Base-by-base conservation (phyloP, 2,113 vertebrate genomes). In the Corapipo altera region DNA sequence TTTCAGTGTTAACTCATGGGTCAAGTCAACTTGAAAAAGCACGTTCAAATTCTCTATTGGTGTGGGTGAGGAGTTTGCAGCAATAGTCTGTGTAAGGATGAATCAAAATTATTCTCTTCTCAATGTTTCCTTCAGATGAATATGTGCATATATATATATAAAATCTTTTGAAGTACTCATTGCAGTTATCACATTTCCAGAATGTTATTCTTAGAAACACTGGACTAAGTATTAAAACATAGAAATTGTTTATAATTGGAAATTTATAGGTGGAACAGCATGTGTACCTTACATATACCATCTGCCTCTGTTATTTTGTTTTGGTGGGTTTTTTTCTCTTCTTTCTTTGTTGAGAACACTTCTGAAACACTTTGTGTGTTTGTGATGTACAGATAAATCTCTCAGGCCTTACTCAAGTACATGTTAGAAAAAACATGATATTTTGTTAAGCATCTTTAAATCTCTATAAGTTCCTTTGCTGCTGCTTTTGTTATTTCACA, bases 201-300 rank as follows among this genome's bases (percentile, higher is more conserved):
- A 92, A 89, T 91, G 79, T 70, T 22, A 71, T 73, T 92, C 55
- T 86, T 54, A 41, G 57, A 91, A 92, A 70, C 3, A 3, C 70
- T 73, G 46, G 18, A 15, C 64, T 92, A 49, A 82, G 74, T 23
- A 32, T 51, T 51, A 82, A 84, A 93, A 59, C 48, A 77, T 18
- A 37, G 33, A 17, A 71, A 67, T 95, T 89, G 33, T 65, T 89
- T 95, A 85, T 82, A 91, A 85, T 52, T 88, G 75, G 94, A 88
- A 93, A 73, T 1, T 1, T 55, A 59, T n/a, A 85, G 81, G 90
- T 3, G 2, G 44, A 54, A 72, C n/a, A 79, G 17, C 16, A 54
- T 66, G 39, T 90, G 35, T 91, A 57, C 32, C 49, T 89, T 32
- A 32, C 26, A 30, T 89, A 41, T 7, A 28, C 92, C 91, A 94